These are phyloP conservation scores for Temnothorax nylanderi DNA, from an alignment of 1,140 invertebrate species.

Conservation along the genomic window DNA sequence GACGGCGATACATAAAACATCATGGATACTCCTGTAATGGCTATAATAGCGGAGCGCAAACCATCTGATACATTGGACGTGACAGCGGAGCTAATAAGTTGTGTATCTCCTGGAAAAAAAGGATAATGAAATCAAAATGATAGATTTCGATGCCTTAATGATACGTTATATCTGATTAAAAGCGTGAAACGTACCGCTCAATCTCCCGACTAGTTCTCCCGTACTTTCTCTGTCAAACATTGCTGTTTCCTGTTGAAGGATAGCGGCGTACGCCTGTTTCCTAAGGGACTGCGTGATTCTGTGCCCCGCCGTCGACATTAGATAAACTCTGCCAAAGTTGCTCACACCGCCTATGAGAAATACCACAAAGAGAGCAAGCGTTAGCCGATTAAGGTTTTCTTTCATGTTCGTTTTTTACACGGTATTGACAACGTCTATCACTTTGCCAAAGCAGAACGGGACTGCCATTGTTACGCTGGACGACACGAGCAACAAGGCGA, in stretches of 20 bases:
- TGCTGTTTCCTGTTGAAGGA: conserved; percentile 95
- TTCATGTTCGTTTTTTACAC: too few species aligned
- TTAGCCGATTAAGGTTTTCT: too few species aligned
- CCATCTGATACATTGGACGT: conserved; percentile 98
- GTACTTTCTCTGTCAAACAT: conserved; percentile 98
- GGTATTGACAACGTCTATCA: too few species aligned
- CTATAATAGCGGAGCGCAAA: conserved; percentile 93
- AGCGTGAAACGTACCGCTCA: conserved; percentile 76
- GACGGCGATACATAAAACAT: conserved; percentile 98
- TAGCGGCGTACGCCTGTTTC: conserved; percentile 92
- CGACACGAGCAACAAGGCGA: too few species aligned
- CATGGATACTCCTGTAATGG: conserved; percentile 94
- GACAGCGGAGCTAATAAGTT: conserved; percentile 95
- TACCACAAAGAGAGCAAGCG: conserved; percentile 89
- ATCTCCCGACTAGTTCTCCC: conserved; percentile 97
- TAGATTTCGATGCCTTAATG: neutral
- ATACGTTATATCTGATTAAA: too few species aligned
- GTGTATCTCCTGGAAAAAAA: conserved; percentile 92
- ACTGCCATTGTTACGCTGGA: too few species aligned
- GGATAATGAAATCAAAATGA: conserved; percentile 32
- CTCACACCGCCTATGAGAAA: conserved; percentile 95
- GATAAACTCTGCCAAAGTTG: conserved; percentile 97
- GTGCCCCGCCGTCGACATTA: conserved; percentile 93
- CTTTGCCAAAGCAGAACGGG: too few species aligned
- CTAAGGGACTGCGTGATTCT: conserved; percentile 94